Evolutionary conservation across 2,797 vertebrate species (phyloP).

Genomic region (Periophthalmus magnuspinnatus): DNA sequence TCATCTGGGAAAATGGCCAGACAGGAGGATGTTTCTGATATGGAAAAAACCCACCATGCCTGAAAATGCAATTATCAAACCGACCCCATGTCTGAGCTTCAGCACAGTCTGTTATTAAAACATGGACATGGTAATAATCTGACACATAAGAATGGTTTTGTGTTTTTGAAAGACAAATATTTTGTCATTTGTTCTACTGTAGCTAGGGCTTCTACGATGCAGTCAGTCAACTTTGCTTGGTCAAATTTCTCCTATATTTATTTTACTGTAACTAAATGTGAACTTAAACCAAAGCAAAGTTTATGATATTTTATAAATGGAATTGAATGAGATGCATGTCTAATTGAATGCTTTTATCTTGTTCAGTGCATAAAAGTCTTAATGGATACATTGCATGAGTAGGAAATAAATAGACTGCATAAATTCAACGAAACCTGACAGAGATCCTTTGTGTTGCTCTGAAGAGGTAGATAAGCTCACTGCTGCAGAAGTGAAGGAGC

Average conservation of each 20-base stretch:
- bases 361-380: neutral
- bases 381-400: neutral
- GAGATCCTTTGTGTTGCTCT: slow-evolving; percentile 48
- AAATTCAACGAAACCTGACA: slow-evolving; percentile 46
- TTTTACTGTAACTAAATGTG: neutral
- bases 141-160: neutral
- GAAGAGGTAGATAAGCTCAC: slow-evolving; percentile 45
- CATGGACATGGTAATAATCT: slow-evolving; percentile 19
- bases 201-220: neutral
- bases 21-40: slow-evolving; percentile 55
- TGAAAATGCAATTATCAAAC: slow-evolving; percentile 68
- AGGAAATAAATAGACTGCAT: neutral
- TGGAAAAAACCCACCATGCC: slow-evolving; percentile 49
- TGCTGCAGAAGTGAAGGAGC: slow-evolving; percentile 36
- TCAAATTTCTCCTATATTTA: neutral
- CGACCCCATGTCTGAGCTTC: slow-evolving; percentile 43
- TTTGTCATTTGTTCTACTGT: neutral
- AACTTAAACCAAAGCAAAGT: neutral
- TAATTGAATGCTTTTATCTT: neutral
- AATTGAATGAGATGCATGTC: neutral
- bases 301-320: neutral
- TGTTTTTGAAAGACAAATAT: neutral
- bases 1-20: slow-evolving; percentile 59
- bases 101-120: slow-evolving; percentile 31
- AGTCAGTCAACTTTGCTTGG: neutral